These are phyloP conservation scores for Pollicipes pollicipes DNA, from an alignment of 1,140 invertebrate species.

Conservation along the genomic window DNA sequence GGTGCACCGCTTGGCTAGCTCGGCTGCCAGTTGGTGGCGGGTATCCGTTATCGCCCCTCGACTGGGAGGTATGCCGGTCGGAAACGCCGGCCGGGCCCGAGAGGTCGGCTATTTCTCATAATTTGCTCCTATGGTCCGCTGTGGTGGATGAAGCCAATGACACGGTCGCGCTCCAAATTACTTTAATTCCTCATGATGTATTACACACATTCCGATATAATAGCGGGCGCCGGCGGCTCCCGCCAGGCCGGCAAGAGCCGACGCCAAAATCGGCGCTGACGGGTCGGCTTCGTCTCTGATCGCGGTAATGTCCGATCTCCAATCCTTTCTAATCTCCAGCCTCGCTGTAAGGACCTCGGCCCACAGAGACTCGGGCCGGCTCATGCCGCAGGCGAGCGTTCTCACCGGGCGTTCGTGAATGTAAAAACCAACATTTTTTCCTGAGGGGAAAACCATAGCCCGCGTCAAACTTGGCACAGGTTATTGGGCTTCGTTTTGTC, in stretches of 20 bases:
- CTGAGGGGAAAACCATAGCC: neutral
- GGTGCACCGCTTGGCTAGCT: too few species aligned
- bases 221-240: neutral
- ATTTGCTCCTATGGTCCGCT: neutral
- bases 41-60: neutral
- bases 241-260: too few species aligned
- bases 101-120: neutral
- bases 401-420: too few species aligned
- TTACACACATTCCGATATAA: slow-evolving; percentile 1
- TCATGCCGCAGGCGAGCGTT: too few species aligned
- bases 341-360: too few species aligned
- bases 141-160: neutral
- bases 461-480: neutral
- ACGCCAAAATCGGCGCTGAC: too few species aligned
- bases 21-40: too few species aligned
- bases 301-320: neutral
- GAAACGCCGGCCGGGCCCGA: neutral
- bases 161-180: neutral
- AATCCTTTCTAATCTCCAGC: neutral
- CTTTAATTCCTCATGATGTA: neutral
- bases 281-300: neutral
- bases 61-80: neutral
- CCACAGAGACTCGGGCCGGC: too few species aligned
- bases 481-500: neutral
- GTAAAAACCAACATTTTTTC: neutral